phyloP scores from a whole-genome alignment of 2,888 invertebrate genomes.

The Xanthorhoe designata region DNA sequence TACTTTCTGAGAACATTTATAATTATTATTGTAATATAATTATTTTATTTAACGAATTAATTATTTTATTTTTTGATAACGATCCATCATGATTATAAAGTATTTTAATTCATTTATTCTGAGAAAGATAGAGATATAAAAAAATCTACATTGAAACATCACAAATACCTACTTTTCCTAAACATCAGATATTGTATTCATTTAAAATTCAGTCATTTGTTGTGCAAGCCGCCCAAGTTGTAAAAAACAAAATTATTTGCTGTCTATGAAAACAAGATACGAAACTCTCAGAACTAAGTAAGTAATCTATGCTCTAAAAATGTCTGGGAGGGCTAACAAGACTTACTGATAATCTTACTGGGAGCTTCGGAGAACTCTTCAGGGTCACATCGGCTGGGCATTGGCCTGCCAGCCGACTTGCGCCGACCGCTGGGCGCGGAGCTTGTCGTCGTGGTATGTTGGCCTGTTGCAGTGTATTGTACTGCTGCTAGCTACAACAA shows the following conservation, averaged over 20 bases:
- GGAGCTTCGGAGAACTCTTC: slow-evolving; percentile 78
- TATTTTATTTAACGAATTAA: no score
- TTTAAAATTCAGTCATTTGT: no score
- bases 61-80: no score
- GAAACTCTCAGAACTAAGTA: not conserved
- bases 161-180: not conserved
- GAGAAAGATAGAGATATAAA: no score
- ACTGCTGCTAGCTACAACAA: slow-evolving; percentile 61
- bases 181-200: not conserved
- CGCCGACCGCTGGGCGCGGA: slow-evolving; percentile 82
- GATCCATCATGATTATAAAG: no score
- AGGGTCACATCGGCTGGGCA: slow-evolving; percentile 72
- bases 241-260: no score
- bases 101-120: no score
- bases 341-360: slow-evolving; percentile 65
- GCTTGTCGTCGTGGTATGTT: slow-evolving; percentile 82
- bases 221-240: no score
- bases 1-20: no score
- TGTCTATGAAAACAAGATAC: not conserved
- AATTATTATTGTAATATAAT: no score
- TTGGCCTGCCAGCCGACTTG: slow-evolving; percentile 68
- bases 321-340: not conserved
- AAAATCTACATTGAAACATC: not conserved
- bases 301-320: not conserved
- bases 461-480: slow-evolving; percentile 74